Evolutionary conservation across 2,113 vertebrate species (phyloP).

Genomic region (Pseudorectes ferrugineus): DNA sequence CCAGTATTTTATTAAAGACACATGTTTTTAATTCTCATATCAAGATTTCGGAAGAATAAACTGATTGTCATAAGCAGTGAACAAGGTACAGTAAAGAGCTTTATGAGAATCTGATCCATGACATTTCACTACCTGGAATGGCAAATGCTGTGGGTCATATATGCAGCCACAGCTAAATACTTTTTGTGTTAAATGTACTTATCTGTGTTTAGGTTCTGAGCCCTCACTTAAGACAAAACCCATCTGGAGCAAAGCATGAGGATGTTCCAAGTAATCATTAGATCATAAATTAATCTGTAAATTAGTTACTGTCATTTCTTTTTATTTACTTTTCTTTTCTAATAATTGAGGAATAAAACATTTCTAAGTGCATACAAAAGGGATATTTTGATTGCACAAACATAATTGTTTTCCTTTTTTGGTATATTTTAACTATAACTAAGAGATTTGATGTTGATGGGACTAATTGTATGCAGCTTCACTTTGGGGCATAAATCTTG

Average conservation of each 20-base stretch:
- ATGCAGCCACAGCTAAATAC: not conserved
- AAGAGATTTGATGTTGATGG: not conserved
- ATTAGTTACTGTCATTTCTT: not conserved
- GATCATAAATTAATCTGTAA: not conserved
- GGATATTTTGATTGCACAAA: not conserved
- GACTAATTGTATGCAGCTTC: not conserved
- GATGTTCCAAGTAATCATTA: not conserved
- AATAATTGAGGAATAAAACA: not conserved
- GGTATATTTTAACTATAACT: not conserved
- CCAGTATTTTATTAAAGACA: not conserved
- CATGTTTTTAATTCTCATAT: not conserved
- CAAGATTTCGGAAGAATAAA: not conserved
- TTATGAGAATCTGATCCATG: not conserved
- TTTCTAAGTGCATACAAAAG: not conserved
- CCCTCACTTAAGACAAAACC: not conserved
- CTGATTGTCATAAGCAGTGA: not conserved
- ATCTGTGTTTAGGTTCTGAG: not conserved
- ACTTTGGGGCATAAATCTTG: not conserved
- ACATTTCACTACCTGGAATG: not conserved
- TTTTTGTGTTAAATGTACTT: not conserved
- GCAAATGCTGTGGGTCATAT: not conserved
- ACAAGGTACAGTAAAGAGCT: not conserved
- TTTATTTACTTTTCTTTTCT: not conserved
- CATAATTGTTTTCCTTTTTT: not conserved
- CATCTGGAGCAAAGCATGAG: not conserved